Conservation (phyloP, 2,797 vertebrate species). For the Acanthurus lineatus region DNA sequence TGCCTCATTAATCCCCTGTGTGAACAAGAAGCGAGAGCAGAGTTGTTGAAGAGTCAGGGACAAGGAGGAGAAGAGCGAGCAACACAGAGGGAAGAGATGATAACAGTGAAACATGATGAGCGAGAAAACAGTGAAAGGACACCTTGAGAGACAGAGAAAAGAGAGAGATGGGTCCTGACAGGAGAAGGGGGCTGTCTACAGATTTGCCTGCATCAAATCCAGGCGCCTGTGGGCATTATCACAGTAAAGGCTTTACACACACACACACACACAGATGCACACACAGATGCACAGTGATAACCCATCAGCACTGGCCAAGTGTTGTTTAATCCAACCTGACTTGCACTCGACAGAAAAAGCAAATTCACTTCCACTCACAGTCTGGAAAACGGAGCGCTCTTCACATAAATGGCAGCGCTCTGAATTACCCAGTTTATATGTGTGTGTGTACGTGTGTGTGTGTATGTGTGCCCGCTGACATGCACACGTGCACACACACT, state of each 20-base stretch:
- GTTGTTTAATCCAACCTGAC: conserved; percentile 87
- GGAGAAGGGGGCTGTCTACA: conserved; percentile 72
- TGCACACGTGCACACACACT: conserved; percentile 50
- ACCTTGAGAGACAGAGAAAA: conserved; percentile 69
- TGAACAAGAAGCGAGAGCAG: conserved; percentile 10
- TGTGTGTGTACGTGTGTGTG: conserved; percentile 40
- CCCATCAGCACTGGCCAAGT: conserved; percentile 83
- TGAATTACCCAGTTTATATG: conserved; percentile 72
- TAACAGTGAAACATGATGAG: conserved; percentile 68
- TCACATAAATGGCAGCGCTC: conserved; percentile 85
- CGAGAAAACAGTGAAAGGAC: conserved; percentile 67
- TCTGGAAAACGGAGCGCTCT: conserved; percentile 83
- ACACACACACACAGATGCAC: conserved; percentile 58
- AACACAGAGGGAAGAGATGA: conserved; percentile 19
- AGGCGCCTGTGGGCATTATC: conserved; percentile 77
- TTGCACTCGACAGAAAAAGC: conserved; percentile 86
- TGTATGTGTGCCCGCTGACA: conserved; percentile 37
- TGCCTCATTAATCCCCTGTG: conserved; percentile 1
- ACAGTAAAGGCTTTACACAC: conserved; percentile 27
- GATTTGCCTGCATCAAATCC: conserved; percentile 78
- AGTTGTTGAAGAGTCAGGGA: conserved; percentile 11
- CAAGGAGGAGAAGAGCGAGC: conserved; percentile 10
- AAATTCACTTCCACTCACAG: conserved; percentile 87
- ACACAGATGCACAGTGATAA: conserved; percentile 75
- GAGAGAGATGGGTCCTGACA: conserved; percentile 79